Evolutionary conservation across 35 echinoderm and acorn worm genomes (phyloP), one percentile per base, ranked within the genome.

Genomic region (Acanthaster planci): DNA sequence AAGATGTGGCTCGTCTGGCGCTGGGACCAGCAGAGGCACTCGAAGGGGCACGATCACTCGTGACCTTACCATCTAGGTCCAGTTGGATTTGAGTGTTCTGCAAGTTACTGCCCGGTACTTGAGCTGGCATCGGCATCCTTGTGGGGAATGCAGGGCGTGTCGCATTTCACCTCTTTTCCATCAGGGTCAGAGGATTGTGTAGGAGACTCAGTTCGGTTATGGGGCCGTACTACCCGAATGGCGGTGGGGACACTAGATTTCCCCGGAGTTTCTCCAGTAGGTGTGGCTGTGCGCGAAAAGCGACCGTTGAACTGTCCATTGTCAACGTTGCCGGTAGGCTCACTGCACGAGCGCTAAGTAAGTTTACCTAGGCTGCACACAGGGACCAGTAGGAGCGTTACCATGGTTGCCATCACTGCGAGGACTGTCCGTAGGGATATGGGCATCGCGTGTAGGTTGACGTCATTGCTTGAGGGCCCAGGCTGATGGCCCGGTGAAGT

Each of bases 281-380:
- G 4, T 6, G 42, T 4, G 42, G 42, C 60, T 67, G 22, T 67
- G 31, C 27, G n/a, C 31, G 60, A 9, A 67, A 22, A 67, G 27
- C 22, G 0, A 32, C 60, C 7, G 27, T 22, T 67, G 55, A 22
- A 22, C 18, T 9, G 9, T 32, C 17, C 10, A 19, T 19, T 22
- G 16, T 22, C 17, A 16, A 17, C n/a, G 22, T 67, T 22, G 60
- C 22, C 31, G 60, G 60, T 67, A 32, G 27, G 8, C 31, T 1
- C 31, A 67, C 60, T 67, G 60, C 60, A 67, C 60, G 60, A 29
- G 60, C 60, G 60, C 60, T 22, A 67, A 29, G 27, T 1, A 57
- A 16, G 23, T 0, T 57, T 8, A 32, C 22, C 16, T 67, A 67
- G 7, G 60, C 9, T 67, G 60, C 60, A 29, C 60, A 67, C 42